Conservation (phyloP, 2,113 vertebrate species). For the Protobothrops flavoviridis region DNA sequence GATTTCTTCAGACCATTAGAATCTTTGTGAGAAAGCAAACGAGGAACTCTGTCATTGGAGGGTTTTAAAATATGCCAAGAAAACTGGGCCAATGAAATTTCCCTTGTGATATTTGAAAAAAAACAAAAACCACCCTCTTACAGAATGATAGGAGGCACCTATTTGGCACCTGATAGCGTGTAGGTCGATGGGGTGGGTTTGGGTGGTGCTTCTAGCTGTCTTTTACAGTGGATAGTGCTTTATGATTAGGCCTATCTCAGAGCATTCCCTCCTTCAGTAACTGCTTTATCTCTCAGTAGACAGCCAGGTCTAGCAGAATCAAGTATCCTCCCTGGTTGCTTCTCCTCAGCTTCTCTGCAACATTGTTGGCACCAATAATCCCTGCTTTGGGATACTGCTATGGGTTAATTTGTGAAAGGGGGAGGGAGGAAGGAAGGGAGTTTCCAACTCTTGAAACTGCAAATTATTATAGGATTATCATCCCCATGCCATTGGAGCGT, state of each 20-base stretch:
- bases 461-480: neutral
- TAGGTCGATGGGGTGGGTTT: neutral
- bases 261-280: neutral
- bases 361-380: neutral
- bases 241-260: conserved; percentile 23
- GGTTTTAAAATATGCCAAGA: neutral
- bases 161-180: neutral
- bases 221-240: neutral
- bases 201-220: neutral
- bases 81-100: neutral
- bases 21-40: neutral
- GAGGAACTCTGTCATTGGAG: neutral
- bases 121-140: too few relatives aligned
- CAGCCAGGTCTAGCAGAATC: neutral
- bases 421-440: too few relatives aligned
- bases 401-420: neutral
- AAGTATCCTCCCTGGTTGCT: neutral
- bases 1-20: neutral
- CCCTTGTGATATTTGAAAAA: neutral
- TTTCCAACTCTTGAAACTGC: neutral
- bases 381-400: neutral
- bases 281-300: neutral
- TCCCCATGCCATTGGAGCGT: neutral
- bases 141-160: neutral
- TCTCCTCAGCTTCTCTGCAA: neutral